phyloP scores from a whole-genome alignment of 1,140 invertebrate genomes.

The Branchinecta lynchi region DNA sequence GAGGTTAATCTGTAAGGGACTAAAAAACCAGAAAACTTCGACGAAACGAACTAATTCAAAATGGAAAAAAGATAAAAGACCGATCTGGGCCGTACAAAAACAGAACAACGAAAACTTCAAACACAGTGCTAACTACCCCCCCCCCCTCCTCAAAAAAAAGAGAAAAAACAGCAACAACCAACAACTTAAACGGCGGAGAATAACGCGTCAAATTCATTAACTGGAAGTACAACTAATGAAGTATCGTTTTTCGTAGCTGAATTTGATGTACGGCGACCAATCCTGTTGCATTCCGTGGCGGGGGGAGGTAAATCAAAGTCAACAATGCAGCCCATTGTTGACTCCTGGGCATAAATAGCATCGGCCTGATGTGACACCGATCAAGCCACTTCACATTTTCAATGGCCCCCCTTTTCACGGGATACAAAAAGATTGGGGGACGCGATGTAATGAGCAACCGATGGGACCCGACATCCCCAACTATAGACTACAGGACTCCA shows the following conservation, averaged over 20 bases:
- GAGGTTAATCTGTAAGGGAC: too few species aligned
- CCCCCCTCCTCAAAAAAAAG: too few species aligned
- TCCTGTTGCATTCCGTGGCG: background rate
- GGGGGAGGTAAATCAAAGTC: background rate
- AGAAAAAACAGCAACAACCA: too few species aligned
- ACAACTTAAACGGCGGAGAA: too few species aligned
- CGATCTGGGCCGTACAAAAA: too few species aligned
- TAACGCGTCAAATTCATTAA: too few species aligned
- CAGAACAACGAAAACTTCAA: too few species aligned
- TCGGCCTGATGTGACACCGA: background rate
- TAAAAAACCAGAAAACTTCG: too few species aligned
- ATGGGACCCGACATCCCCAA: background rate
- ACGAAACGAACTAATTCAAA: too few species aligned
- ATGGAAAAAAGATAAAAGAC: too few species aligned
- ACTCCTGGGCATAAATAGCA: slow-evolving; percentile 3
- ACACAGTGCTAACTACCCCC: too few species aligned
- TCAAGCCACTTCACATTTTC: slow-evolving; percentile 9
- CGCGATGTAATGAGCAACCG: slow-evolving; percentile 8
- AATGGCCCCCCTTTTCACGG: background rate
- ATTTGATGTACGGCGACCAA: background rate
- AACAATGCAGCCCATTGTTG: slow-evolving; percentile 7
- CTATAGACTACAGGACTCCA: background rate
- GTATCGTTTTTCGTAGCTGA: background rate
- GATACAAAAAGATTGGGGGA: background rate
- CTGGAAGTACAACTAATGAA: background rate